Evolutionary conservation across 2,888 invertebrate genomes (phyloP).

Genomic region (Miltochrista miniata): DNA sequence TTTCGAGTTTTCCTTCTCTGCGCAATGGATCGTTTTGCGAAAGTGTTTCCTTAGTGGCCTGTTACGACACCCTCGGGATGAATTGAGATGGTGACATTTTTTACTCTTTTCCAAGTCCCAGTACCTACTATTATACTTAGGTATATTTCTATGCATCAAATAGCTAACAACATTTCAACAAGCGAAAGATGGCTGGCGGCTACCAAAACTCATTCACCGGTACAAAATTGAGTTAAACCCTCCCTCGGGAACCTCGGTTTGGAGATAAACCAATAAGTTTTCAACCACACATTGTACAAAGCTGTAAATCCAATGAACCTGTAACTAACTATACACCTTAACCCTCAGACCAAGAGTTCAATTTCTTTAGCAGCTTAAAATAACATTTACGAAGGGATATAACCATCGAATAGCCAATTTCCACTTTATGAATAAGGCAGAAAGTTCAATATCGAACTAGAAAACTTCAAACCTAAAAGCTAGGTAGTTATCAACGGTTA

Average conservation of each 20-base stretch:
- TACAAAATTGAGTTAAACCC: conserved; percentile 75
- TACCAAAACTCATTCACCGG: conserved; percentile 83
- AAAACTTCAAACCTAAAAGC: conserved; percentile 30
- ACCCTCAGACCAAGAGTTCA: accelerated
- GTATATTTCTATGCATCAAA: background rate
- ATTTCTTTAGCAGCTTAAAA: conserved; percentile 4
- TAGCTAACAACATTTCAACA: conserved; percentile 18
- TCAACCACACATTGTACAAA: conserved; percentile 3
- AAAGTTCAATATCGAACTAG: conserved; percentile 23
- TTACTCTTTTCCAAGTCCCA: no score
- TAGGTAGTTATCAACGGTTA: conserved; percentile 71
- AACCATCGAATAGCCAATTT: conserved; percentile 13
- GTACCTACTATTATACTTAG: background rate
- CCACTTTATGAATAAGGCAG: accelerated
- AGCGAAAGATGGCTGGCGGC: conserved; percentile 74
- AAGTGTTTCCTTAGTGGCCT: no score
- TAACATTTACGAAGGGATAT: conserved; percentile 11
- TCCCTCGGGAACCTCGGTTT: conserved; percentile 64
- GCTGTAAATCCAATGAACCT: background rate
- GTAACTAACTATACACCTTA: conserved; percentile 13
- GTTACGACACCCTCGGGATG: no score
- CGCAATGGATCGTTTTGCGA: no score
- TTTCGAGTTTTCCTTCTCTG: no score
- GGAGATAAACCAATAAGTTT: conserved; percentile 65
- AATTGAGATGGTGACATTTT: no score